These are phyloP conservation scores for Gobionotothen gibberifrons DNA, from an alignment of 2,797 vertebrate species.

Conservation along the genomic window DNA sequence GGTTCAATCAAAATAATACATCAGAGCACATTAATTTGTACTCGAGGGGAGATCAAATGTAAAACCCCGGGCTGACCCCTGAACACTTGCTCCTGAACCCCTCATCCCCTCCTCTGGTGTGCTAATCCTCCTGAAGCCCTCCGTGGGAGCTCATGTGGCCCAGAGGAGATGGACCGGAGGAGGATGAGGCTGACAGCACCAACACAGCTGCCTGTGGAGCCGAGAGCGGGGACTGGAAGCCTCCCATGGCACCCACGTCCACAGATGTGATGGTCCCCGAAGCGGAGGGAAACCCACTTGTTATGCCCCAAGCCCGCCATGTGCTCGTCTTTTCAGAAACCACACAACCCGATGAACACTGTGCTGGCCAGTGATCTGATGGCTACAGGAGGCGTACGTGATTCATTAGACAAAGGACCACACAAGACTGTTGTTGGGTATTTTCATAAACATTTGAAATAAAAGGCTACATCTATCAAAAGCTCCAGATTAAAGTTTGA, in stretches of 20 bases:
- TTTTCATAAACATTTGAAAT: constrained; percentile 80
- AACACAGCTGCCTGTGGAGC: constrained; percentile 78
- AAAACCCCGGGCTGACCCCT: constrained; percentile 68
- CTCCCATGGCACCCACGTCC: constrained; percentile 37
- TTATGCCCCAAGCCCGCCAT: constrained; percentile 20
- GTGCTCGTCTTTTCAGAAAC: constrained; percentile 39
- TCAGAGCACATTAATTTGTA: constrained; percentile 61
- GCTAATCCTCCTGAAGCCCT: constrained; percentile 72
- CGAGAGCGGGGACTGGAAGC: constrained; percentile 29
- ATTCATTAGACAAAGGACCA: constrained; percentile 79
- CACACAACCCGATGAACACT: constrained; percentile 43
- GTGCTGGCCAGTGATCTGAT: constrained; percentile 63
- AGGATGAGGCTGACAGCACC: constrained; percentile 78
- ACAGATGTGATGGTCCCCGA: constrained; percentile 50
- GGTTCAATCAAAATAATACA: constrained; percentile 64
- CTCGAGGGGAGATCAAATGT: constrained; percentile 70
- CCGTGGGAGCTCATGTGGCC: constrained; percentile 66
- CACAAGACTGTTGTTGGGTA: constrained; percentile 78
- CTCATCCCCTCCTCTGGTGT: constrained; percentile 63
- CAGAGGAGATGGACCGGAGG: constrained; percentile 72
- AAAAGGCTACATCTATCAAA: constrained; percentile 77
- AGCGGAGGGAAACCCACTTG: constrained; percentile 28
- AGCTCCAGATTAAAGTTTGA: constrained; percentile 74
- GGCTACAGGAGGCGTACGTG: constrained; percentile 45
- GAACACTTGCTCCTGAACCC: constrained; percentile 74